A percentile compares a stretch with the other conserved stretches of the same genome.
phyloP scores from a whole-genome alignment of 2,888 invertebrate genomes.

The Rhagonycha fulva region DNA sequence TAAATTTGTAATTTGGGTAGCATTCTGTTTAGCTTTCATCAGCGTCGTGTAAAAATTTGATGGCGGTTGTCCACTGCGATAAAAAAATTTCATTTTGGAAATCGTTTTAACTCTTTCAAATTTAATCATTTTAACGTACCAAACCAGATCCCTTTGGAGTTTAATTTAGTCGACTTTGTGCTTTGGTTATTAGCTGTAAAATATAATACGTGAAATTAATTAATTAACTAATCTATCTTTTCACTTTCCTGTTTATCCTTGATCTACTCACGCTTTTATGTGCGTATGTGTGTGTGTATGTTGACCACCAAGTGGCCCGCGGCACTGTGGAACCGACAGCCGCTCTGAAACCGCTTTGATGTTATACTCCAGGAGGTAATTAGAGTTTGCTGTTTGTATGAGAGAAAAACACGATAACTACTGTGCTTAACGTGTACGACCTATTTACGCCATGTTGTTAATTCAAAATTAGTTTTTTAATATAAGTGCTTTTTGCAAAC shows the following conservation, averaged over 20 bases:
- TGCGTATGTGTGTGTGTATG: conserved; percentile 14
- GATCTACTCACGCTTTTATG: conserved; percentile 30
- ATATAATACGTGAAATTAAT: conserved; percentile 22
- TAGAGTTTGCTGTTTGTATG: conserved; percentile 40
- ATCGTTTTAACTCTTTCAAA: neutral
- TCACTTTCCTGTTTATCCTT: conserved; percentile 28
- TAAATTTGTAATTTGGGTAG: neutral
- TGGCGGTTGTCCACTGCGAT: no score
- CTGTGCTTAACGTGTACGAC: neutral
- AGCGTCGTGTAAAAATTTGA: no score
- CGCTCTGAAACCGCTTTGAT: conserved; percentile 44
- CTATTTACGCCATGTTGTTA: neutral
- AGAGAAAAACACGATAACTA: conserved; percentile 33
- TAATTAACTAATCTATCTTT: conserved; percentile 23
- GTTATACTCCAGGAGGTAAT: conserved; percentile 44
- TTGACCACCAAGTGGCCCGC: conserved; percentile 36
- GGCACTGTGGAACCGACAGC: conserved; percentile 39
- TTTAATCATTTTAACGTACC: neutral
- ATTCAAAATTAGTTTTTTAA: neutral
- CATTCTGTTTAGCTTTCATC: no score
- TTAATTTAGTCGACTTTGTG: conserved; percentile 1
- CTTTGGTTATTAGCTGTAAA: conserved; percentile 1
- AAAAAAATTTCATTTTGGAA: neutral
- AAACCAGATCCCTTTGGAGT: neutral
- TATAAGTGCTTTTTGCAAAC: neutral